These are phyloP conservation scores for Pocillopora damicornis DNA, from an alignment of 64 coral and sea anemone genomes.

Conservation along the genomic window DNA sequence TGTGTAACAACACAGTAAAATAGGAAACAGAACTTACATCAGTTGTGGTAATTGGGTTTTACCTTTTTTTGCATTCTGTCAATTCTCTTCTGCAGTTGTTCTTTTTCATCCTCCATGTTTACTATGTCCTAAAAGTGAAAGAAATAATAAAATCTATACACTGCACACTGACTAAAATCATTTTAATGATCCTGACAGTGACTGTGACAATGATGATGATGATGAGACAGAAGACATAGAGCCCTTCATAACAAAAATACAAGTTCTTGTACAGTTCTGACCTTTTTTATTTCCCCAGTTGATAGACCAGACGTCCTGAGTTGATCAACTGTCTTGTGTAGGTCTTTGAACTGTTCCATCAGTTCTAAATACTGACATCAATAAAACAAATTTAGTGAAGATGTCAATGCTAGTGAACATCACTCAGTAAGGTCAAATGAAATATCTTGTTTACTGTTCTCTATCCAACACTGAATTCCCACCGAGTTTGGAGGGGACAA, in stretches of 20 bases:
- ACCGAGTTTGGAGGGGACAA: too few relatives aligned
- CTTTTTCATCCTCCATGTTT: slow-evolving; percentile 97
- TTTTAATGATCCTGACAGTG: neutral
- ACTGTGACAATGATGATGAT: too few relatives aligned
- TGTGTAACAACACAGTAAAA: neutral
- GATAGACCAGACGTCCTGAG: slow-evolving; percentile 88
- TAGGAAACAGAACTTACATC: neutral
- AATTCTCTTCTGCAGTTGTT: slow-evolving; percentile 84
- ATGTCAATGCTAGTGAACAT: neutral
- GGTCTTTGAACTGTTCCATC: slow-evolving; percentile 95
- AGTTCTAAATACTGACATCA: slow-evolving; percentile 76
- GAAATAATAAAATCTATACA: neutral
- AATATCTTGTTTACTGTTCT: too few relatives aligned
- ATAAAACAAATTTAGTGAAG: neutral
- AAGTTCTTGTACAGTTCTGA: neutral
- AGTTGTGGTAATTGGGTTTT: neutral
- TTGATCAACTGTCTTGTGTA: slow-evolving; percentile 81
- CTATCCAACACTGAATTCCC: too few relatives aligned
- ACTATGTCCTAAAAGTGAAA: slow-evolving; percentile 73
- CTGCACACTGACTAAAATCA: neutral
- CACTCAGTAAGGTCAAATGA: neutral
- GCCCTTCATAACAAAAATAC: too few relatives aligned
- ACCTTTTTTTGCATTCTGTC: slow-evolving; percentile 97
- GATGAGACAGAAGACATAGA: too few relatives aligned
- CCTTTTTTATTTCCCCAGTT: slow-evolving; percentile 97